phyloP scores from a whole-genome alignment of 1,140 invertebrate species.

The Brachionus plicatilis region DNA sequence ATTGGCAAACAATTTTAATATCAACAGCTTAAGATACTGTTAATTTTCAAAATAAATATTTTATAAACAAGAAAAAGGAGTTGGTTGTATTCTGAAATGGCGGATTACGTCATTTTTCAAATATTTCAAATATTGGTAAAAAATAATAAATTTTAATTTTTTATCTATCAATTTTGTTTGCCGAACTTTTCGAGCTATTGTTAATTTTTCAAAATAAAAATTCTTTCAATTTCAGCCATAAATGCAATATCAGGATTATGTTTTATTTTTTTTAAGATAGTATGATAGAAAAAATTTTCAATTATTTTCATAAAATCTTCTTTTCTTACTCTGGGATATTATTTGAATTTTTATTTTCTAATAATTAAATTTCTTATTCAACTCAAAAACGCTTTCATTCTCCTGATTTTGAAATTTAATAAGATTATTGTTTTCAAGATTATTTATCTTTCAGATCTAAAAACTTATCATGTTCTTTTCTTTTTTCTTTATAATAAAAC shows the following conservation, averaged over 20 bases:
- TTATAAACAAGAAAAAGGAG: neutral
- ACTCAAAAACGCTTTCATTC: neutral
- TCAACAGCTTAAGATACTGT: neutral
- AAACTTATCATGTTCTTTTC: neutral
- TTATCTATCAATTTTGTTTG: conserved; percentile 2
- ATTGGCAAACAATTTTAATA: neutral
- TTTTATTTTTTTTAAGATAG: neutral
- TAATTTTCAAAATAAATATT: conserved; percentile 27
- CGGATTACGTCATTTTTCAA: conserved; percentile 19
- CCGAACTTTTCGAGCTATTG: neutral
- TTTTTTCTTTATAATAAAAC: neutral
- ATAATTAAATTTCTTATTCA: neutral
- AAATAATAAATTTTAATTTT: conserved; percentile 22
- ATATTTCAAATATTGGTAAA: conserved; percentile 25
- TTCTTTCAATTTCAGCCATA: neutral
- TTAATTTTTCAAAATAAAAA: neutral
- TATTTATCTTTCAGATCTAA: neutral
- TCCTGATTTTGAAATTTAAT: neutral
- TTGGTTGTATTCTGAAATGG: neutral
- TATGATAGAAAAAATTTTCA: neutral
- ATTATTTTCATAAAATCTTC: conserved; percentile 2
- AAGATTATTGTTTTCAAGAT: neutral
- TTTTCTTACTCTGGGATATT: neutral
- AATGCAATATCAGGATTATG: neutral
- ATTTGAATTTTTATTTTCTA: neutral